Evolutionary conservation across 2,888 invertebrate genomes (phyloP), one percentile per base, ranked within the genome.

Genomic region (Heliconius ismenius): DNA sequence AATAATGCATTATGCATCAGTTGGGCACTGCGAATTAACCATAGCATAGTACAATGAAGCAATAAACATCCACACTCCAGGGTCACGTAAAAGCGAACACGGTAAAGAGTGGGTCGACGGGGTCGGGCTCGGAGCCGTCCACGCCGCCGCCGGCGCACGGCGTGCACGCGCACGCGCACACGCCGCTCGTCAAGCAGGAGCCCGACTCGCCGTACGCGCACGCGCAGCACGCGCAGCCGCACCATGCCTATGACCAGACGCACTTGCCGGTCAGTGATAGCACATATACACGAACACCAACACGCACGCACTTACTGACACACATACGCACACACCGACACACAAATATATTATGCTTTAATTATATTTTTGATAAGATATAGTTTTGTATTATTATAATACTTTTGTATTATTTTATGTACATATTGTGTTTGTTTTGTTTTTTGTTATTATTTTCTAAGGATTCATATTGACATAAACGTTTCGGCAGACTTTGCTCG

Each of bases 171-270:
- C 95, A 85, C 92, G 82, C 83, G 77, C 84, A 80, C 79, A 80
- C 84, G 79, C 90, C 83, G 80, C 89, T 94, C 85, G 95, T 95
- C 82, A 96, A 96, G 91, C 96, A 96, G 90, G 96, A 96, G 91
- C 94, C 95, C 79, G 95, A 95, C 88, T 78, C 93, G 85, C 88
- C 92, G 81, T 94, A 95, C 86, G 82, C 83, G 75, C 94, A 94
- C 85, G 95, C 95, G 83, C 90, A 82, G 78, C 89, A 87, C 81
- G 86, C 83, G 81, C 83, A 86, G 83, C 94, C 94, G 85, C 93
- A 94, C 86, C 95, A 95, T 76, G 85, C 86, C 83, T 92, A 88
- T 87, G 92, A 93, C 81, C 90, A 92, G 82, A 86, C 90, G n/a
- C 93, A 92, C 80, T 86, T 93, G 63, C 89, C 92, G 91, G 92